These are phyloP conservation scores for Vipera latastei DNA, from an alignment of 2,797 vertebrate species.

Conservation along the genomic window DNA sequence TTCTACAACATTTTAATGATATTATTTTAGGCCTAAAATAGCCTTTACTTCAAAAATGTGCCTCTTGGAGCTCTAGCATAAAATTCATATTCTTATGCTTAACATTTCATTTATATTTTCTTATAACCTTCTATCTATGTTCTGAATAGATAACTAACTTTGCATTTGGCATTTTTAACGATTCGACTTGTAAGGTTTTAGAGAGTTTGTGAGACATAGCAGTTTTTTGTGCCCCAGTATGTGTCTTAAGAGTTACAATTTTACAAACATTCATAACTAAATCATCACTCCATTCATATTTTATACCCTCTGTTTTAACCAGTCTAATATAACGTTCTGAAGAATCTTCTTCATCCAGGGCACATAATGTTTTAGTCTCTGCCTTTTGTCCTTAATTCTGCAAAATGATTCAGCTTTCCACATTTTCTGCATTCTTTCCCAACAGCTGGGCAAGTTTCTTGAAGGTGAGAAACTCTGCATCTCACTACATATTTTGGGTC, in stretches of 20 bases:
- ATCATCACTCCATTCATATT: neutral
- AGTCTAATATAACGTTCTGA: neutral
- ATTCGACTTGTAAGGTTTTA: neutral
- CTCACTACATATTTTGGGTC: neutral
- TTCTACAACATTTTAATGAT: neutral
- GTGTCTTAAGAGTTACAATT: neutral
- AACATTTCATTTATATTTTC: neutral
- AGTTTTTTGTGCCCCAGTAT: neutral
- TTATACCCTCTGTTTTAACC: neutral
- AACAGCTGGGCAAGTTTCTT: neutral
- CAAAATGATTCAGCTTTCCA: neutral
- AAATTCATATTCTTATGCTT: neutral
- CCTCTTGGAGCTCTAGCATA: neutral
- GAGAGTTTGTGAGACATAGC: neutral
- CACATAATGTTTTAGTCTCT: neutral
- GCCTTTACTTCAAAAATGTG: neutral
- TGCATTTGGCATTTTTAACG: neutral
- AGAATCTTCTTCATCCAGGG: neutral
- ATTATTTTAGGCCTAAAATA: neutral
- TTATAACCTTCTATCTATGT: neutral
- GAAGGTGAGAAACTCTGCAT: neutral
- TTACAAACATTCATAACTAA: neutral
- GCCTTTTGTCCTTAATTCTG: no score
- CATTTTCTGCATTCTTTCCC: neutral
- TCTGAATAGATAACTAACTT: neutral